Evolutionary conservation across 2,888 invertebrate species (phyloP), one percentile per base, ranked within the genome.

Genomic region (Arctia plantaginis): DNA sequence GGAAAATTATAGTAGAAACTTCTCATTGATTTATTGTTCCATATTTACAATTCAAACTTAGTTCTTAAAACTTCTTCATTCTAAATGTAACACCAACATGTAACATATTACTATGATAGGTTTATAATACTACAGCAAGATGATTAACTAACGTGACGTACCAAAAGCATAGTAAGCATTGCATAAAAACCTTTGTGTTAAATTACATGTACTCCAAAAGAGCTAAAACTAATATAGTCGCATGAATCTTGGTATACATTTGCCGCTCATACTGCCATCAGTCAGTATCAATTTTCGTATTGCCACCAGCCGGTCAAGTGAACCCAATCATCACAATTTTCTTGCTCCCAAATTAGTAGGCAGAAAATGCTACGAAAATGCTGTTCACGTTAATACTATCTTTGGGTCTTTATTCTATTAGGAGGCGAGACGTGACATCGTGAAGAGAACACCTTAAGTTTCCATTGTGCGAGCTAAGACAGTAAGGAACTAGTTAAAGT

Each of bases 401-500:
- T 79, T 77, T 70, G 74, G 75, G 80, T 75, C 77, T 73, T 77
- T 82, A 83, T 83, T 83, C 78, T 82, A 83, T 79, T 81, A 83
- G 71, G 73, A 73, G 35, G 70, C 30, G 33, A 66, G 71, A 79
- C 82, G 82, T 83, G 83, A 83, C 79, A 71, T 68, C 66, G 69
- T 72, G 74, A 74, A 76, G 70, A 78, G 69, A 69, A 70, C 66
- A 69, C 69, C 77, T 76, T 78, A 74, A 79, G 73, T 76, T 74
- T 44, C 79, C 74, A 78, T 83, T 84, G 82, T 82, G 20, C n/a
- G 30, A 39, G 30, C 65, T 71, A 66, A 68, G 69, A 68, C n/a
- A 72, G 74, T 62, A 73, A 77, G 79, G 76, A 82, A 79, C 77
- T 83, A 84, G 78, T 84, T 85, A 77, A 83, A 83, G 80, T 86